A percentile compares a stretch with the other conserved stretches of the same genome.
Evolutionary conservation across 2,113 vertebrate species (phyloP).

Genomic region (Ptilorrhoa leucosticta): DNA sequence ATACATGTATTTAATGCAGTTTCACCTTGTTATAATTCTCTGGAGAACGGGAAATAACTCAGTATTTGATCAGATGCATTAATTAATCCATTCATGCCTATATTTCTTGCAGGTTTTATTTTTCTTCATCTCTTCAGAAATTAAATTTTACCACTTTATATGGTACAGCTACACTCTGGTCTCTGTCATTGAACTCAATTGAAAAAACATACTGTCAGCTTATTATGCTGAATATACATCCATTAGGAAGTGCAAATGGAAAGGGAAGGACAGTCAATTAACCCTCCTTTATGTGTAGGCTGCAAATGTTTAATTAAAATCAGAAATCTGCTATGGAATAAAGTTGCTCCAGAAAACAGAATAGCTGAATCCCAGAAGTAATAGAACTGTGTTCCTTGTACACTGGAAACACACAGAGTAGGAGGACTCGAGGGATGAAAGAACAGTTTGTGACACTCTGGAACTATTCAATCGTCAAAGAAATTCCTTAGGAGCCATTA

Average conservation of each 20-base stretch:
- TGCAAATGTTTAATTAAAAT: neutral
- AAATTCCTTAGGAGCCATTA: conserved; percentile 21
- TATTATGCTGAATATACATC: neutral
- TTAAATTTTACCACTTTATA: neutral
- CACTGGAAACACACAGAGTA: neutral
- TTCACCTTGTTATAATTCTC: neutral
- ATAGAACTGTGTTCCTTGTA: neutral
- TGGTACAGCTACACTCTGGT: neutral
- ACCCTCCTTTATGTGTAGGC: neutral
- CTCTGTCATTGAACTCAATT: neutral
- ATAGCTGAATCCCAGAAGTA: neutral
- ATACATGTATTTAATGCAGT: neutral
- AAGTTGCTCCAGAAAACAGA: neutral
- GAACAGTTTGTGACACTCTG: neutral
- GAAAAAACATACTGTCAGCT: neutral
- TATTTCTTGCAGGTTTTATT: neutral
- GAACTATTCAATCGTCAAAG: neutral
- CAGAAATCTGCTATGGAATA: neutral
- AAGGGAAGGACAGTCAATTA: neutral
- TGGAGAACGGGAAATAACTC: neutral
- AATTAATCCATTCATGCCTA: neutral
- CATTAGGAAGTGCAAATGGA: neutral
- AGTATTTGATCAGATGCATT: neutral
- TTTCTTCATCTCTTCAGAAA: neutral
- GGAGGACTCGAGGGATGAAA: neutral